These are phyloP conservation scores for Agapornis canus DNA, from an alignment of 2,797 vertebrate species.

Conservation along the genomic window DNA sequence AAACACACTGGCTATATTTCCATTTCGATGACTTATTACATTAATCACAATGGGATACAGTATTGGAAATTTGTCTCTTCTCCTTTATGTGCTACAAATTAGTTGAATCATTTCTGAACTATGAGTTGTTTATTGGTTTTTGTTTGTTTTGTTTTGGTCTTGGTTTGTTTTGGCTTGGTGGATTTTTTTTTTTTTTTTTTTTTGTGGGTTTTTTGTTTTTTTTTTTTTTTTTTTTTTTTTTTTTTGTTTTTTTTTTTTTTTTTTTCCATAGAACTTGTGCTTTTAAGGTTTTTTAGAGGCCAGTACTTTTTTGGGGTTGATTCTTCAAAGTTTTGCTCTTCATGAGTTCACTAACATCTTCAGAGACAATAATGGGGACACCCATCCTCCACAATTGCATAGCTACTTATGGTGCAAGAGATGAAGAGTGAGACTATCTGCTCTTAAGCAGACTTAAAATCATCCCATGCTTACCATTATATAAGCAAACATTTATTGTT, in stretches of 20 bases:
- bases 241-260: too few relatives aligned
- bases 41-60: not conserved
- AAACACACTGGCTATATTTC: not conserved
- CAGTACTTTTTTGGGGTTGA: not conserved
- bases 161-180: too few relatives aligned
- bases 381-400: not conserved
- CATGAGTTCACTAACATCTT: not conserved
- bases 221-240: too few relatives aligned
- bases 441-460: not conserved
- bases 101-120: not conserved
- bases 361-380: not conserved
- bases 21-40: not conserved
- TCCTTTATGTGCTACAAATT: not conserved
- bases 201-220: too few relatives aligned
- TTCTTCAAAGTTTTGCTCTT: not conserved
- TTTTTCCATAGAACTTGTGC: not conserved
- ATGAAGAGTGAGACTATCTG: not conserved
- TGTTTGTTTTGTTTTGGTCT: too few relatives aligned
- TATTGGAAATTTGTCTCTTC: not conserved
- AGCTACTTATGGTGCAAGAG: not conserved
- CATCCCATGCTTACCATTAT: not conserved
- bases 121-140: too few relatives aligned
- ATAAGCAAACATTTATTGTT: not conserved
- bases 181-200: not conserved
- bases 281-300: not conserved